Evolutionary conservation across 64 coral and sea anemone genomes (phyloP), one percentile per base, ranked within the genome.

Genomic region (Montipora efflorescens): DNA sequence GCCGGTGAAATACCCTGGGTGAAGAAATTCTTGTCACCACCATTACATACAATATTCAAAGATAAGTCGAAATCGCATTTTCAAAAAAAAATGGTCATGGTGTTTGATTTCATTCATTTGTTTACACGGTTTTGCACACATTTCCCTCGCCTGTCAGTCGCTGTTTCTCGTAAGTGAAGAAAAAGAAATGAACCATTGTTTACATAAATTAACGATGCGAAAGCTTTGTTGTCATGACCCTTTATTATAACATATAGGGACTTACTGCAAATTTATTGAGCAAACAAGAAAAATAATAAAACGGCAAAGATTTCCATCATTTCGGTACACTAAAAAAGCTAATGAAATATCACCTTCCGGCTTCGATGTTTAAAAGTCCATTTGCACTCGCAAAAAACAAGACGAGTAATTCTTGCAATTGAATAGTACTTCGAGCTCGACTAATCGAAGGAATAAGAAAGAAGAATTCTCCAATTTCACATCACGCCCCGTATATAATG

Each of bases 81-180:
- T 43, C 12, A 43, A 71, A 48, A 69, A 69, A 11, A 67, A 71
- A 23, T 9, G 6, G 62, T n/a, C 45, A 3, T 45, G 58, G 25
- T 81, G 36, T 21, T 81, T n/a, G 28, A 4, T 86, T 71, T 71
- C 45, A 49, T 22, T 19, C 82, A 61, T 86, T 72, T 86, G 66
- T 86, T 86, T 86, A 86, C 82, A 72, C 19, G 47, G 7, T 36
- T 68, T 72, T 64, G 47, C 66, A 86, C 45, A 86, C 67, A 86
- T 86, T 86, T 86, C 43, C 61, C 44, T 71, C 44, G 46, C 46
- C 66, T 86, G 82, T 86, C 81, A 84, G 62, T 71, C 15, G 47
- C 47, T 20, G 16, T 21, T 7, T 7, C 46, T 13, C 11, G 66
- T 50, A 7, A 72, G n/a, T 5, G 66, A 71, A 21, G 43, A 9